Evolutionary conservation across 1,140 invertebrate species (phyloP).

Genomic region (Wiebesia pumilae): DNA sequence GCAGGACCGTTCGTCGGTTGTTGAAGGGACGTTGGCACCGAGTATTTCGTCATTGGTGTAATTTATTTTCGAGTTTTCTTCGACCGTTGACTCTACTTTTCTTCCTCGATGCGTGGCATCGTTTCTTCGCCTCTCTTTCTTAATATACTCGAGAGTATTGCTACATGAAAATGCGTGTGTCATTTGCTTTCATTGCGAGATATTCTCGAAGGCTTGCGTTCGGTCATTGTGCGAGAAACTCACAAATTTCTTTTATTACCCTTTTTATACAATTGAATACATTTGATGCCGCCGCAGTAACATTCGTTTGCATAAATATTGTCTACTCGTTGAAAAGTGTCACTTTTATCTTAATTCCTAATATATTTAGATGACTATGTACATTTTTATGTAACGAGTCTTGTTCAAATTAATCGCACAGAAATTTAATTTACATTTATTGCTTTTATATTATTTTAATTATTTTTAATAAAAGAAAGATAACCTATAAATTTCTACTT

Average conservation of each 20-base stretch:
- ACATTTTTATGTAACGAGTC: background rate
- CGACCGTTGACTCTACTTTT: conserved; percentile 25
- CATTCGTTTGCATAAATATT: background rate
- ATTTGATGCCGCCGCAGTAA: background rate
- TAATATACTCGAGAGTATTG: conserved; percentile 6
- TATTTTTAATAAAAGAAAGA: background rate
- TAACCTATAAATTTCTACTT: background rate
- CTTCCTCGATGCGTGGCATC: background rate
- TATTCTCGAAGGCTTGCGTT: background rate
- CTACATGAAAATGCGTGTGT: background rate
- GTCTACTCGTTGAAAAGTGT: background rate
- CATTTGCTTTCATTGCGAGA: background rate
- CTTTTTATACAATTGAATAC: too few relatives aligned
- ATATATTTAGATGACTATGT: background rate
- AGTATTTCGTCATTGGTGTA: conserved; percentile 41
- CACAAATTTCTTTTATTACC: background rate
- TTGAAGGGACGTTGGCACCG: background rate
- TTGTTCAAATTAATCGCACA: background rate
- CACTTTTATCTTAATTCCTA: background rate
- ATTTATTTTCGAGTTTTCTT: conserved; percentile 44
- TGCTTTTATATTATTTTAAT: background rate
- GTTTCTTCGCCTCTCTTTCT: background rate
- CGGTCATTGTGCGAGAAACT: background rate
- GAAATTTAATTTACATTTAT: background rate
- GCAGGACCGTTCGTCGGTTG: background rate